phyloP scores from a whole-genome alignment of 30 jellyfish, hydroid and myxozoan genomes.

The Hydra vulgaris region DNA sequence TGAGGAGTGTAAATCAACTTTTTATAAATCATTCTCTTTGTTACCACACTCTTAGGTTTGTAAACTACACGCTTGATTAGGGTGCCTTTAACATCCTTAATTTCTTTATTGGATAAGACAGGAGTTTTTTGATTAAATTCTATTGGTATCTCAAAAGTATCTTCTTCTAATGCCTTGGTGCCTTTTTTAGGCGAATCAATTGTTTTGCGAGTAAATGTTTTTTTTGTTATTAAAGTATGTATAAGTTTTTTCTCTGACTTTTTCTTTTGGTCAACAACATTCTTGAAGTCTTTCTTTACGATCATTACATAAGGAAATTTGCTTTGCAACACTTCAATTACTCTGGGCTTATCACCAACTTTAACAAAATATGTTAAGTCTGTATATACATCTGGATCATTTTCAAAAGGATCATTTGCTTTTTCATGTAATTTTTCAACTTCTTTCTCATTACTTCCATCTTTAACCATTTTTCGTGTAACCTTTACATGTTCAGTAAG shows the following conservation, averaged over 20 bases:
- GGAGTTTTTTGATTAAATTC: slow-evolving; percentile 50
- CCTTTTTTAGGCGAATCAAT: slow-evolving; percentile 19
- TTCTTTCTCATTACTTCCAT: slow-evolving; percentile 31
- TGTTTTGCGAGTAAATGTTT: slow-evolving; percentile 27
- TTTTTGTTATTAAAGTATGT: slow-evolving; percentile 9
- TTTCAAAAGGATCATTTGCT: slow-evolving; percentile 25
- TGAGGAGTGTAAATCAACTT: slow-evolving; percentile 35
- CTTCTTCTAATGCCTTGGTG: slow-evolving; percentile 49
- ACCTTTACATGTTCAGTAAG: slow-evolving; percentile 27
- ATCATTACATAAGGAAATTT: slow-evolving; percentile 8
- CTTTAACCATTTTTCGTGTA: slow-evolving; percentile 30
- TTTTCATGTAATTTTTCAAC: slow-evolving; percentile 12
- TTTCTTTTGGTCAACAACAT: slow-evolving; percentile 37
- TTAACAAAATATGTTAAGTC: background rate
- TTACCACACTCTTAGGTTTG: slow-evolving; percentile 54
- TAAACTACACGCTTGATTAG: slow-evolving; percentile 27
- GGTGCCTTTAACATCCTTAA: slow-evolving; percentile 48
- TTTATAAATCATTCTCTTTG: slow-evolving; percentile 61
- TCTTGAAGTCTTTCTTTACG: background rate
- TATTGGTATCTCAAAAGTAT: slow-evolving; percentile 50
- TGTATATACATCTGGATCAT: background rate
- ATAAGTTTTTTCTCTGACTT: slow-evolving; percentile 15
- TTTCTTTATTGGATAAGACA: slow-evolving; percentile 16
- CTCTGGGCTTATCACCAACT: slow-evolving; percentile 17
- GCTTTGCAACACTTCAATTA: slow-evolving; percentile 10